A percentile compares a stretch with the other conserved stretches of the same genome.
Evolutionary conservation across 2,113 vertebrate species (phyloP).

Genomic region (Dicrurus megarhynchus): DNA sequence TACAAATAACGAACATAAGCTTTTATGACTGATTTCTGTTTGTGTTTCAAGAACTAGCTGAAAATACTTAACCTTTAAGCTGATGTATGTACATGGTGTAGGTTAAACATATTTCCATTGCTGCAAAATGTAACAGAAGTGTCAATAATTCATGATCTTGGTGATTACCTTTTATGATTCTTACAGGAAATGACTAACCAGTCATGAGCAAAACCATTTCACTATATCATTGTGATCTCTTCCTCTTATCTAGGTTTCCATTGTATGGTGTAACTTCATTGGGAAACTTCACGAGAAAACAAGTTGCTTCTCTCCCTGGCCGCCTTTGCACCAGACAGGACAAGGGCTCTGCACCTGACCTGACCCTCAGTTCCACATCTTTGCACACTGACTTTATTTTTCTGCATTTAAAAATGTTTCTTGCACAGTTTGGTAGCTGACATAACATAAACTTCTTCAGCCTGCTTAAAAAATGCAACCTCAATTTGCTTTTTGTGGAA

Average conservation of each 20-base stretch:
- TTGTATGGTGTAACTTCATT: accelerated
- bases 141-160: not conserved
- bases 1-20: not conserved
- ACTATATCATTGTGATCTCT: not conserved
- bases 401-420: not conserved
- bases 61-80: not conserved
- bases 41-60: not conserved
- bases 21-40: not conserved
- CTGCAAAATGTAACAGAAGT: not conserved
- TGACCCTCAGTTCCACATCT: not conserved
- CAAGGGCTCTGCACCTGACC: not conserved
- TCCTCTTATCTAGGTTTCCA: not conserved
- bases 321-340: not conserved
- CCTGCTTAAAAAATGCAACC: not conserved
- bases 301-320: not conserved
- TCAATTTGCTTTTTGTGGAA: not conserved
- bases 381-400: not conserved
- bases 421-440: not conserved
- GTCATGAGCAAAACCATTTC: not conserved
- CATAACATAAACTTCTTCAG: not conserved
- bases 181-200: not conserved
- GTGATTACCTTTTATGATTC: not conserved
- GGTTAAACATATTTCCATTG: not conserved
- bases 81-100: not conserved
- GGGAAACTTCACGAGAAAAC: not conserved